Percentiles rank a stretch among this genome's conserved stretches.
These are phyloP conservation scores for Monarcha castaneiventris DNA, from an alignment of 2,113 vertebrate genomes.

Conservation along the genomic window DNA sequence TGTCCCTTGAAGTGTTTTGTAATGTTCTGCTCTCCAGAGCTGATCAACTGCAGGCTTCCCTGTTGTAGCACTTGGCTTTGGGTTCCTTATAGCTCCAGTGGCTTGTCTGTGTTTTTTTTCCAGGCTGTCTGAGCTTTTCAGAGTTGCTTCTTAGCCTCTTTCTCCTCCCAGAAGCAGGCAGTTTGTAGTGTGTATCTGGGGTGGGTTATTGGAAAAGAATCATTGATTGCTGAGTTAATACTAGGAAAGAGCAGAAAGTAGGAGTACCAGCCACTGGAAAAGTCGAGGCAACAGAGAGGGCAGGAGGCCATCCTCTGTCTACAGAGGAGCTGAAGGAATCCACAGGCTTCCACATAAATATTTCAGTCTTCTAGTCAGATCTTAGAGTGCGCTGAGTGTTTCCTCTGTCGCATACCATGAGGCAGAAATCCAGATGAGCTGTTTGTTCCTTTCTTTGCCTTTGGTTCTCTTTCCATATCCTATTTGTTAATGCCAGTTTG, in stretches of 20 bases:
- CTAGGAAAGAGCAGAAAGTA: constrained; percentile 17
- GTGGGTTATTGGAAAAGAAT: neutral
- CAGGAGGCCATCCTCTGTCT: neutral
- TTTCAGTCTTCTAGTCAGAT: constrained; percentile 24
- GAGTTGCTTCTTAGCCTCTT: neutral
- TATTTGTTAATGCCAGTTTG: neutral
- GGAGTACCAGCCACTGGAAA: neutral
- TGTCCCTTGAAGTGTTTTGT: constrained; percentile 63
- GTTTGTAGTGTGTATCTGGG: neutral
- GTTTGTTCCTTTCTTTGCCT: constrained; percentile 17
- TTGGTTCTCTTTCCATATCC: neutral
- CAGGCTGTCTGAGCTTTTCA: neutral
- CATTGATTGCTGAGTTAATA: neutral
- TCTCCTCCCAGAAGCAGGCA: neutral
- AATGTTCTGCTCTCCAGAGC: constrained; percentile 57
- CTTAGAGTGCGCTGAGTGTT: neutral
- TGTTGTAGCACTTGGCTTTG: constrained; percentile 41
- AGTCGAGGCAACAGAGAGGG: neutral
- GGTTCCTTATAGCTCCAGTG: neutral
- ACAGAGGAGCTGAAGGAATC: constrained; percentile 14
- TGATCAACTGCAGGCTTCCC: constrained; percentile 57
- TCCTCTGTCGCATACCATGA: neutral
- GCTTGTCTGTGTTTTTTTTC: constrained; percentile 44
- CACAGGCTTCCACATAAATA: constrained; percentile 33
- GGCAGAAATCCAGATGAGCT: neutral